A percentile compares a stretch with the other conserved stretches of the same genome.
phyloP scores from a whole-genome alignment of 2,113 vertebrate species.

The Bungarus multicinctus region DNA sequence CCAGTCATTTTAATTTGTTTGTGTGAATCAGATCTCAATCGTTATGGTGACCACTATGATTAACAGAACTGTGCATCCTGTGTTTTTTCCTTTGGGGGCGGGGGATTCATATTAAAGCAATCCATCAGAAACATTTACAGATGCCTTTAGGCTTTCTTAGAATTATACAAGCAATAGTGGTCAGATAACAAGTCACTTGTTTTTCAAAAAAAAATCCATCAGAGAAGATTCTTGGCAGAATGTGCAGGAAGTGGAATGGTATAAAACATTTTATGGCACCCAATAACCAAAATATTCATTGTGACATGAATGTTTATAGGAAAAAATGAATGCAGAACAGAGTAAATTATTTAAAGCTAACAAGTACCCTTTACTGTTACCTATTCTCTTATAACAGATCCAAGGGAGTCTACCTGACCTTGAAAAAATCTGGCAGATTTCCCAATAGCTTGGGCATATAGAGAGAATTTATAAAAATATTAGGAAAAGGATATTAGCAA shows the following conservation, averaged over 20 bases:
- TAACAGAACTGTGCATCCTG: background rate
- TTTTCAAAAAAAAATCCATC: background rate
- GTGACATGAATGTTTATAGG: background rate
- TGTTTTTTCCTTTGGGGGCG: background rate
- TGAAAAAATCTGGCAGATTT: background rate
- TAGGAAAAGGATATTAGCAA: background rate
- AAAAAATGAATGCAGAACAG: background rate
- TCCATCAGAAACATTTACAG: background rate
- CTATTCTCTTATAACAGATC: background rate
- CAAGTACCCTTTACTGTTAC: background rate
- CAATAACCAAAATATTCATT: background rate
- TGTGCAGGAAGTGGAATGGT: background rate
- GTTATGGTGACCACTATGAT: background rate
- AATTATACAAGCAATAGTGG: background rate
- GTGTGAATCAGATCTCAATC: background rate
- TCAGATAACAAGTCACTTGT: background rate
- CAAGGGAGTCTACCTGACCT: background rate
- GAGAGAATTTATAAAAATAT: constrained; percentile 2
- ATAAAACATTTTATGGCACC: background rate
- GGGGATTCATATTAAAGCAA: background rate
- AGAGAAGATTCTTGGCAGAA: background rate
- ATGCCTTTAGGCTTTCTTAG: background rate
- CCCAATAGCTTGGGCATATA: background rate
- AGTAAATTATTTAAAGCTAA: background rate
- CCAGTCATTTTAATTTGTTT: background rate